phyloP scores from a whole-genome alignment of 2,113 vertebrate genomes.

The Dissostichus mawsoni region DNA sequence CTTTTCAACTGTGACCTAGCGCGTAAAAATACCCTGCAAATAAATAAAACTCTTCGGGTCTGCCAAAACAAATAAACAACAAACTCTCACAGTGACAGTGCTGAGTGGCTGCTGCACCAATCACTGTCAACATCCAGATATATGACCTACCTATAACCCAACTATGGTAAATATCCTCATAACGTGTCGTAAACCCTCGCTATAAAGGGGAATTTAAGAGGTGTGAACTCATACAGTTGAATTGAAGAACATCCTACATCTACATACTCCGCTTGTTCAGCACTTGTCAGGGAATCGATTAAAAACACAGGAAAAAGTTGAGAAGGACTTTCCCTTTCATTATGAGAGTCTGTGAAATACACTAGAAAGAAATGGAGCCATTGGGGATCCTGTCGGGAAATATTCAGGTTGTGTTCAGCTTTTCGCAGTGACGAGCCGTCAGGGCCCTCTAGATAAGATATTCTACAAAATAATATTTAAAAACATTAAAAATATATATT shows the following conservation, averaged over 20 bases:
- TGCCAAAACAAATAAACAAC: constrained; percentile 39
- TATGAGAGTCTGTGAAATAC: constrained; percentile 3
- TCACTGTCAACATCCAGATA: constrained; percentile 24
- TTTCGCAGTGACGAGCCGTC: no score
- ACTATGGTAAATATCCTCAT: not conserved
- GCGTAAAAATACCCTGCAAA: constrained; percentile 27
- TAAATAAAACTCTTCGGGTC: constrained; percentile 11
- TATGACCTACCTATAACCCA: constrained; percentile 1
- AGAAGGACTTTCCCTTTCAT: not conserved
- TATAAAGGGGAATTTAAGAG: constrained; percentile 7
- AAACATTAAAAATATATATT: no score
- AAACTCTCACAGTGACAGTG: constrained; percentile 18
- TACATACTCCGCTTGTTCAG: constrained; percentile 24
- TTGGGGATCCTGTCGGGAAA: no score
- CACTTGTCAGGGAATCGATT: not conserved
- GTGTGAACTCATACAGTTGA: constrained; percentile 9
- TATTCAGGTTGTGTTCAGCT: no score
- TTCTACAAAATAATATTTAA: no score
- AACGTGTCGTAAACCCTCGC: constrained; percentile 14
- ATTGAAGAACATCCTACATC: constrained; percentile 11
- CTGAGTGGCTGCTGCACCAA: constrained; percentile 1
- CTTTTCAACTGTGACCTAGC: constrained; percentile 1
- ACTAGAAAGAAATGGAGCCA: not conserved
- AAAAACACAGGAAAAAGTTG: constrained; percentile 25
- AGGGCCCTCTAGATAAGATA: no score